These are phyloP conservation scores for Drosophila tanythrix DNA, from an alignment of 2,888 invertebrate species.

Conservation along the genomic window DNA sequence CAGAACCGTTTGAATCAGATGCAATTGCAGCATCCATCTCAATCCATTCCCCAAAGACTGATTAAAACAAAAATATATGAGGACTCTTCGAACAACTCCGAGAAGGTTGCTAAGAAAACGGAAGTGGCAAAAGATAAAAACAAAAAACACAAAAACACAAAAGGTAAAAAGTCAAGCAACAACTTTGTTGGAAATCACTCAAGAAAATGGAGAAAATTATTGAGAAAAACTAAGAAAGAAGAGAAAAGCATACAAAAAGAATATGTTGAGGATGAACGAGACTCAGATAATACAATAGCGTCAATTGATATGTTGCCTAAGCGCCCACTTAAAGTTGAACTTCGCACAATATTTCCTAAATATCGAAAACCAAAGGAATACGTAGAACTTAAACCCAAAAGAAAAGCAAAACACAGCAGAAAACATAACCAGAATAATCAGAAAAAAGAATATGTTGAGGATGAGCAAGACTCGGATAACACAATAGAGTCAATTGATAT, in stretches of 20 bases:
- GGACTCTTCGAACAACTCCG: neutral
- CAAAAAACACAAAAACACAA: neutral
- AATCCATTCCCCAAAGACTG: neutral
- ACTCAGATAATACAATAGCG: neutral
- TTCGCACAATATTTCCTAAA: neutral
- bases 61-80: neutral
- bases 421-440: neutral
- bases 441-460: neutral
- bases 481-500: too few relatives aligned
- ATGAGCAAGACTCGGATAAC: too few relatives aligned
- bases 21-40: neutral
- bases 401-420: neutral
- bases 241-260: neutral
- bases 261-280: neutral
- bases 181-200: neutral
- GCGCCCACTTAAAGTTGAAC: neutral
- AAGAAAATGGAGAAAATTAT: too few relatives aligned
- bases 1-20: conserved; percentile 5
- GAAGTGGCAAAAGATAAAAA: neutral
- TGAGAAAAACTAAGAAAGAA: too few relatives aligned
- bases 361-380: neutral
- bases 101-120: too few relatives aligned
- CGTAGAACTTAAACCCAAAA: too few relatives aligned
- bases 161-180: too few relatives aligned
- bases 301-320: neutral